Evolutionary conservation across 2,888 invertebrate genomes (phyloP), one percentile per base, ranked within the genome.

Genomic region (Eilema griseolum): DNA sequence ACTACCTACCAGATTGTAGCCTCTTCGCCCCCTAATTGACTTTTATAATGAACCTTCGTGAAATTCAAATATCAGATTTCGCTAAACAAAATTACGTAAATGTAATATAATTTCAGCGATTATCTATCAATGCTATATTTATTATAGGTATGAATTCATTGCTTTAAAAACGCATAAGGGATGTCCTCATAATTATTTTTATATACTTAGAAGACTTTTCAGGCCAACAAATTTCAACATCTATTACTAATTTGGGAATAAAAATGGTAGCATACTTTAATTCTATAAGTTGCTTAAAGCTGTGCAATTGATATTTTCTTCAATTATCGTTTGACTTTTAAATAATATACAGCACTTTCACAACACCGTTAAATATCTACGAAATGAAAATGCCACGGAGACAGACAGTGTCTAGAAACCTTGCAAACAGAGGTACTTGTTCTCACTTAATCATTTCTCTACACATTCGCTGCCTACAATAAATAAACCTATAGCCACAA

Each of bases 11-110:
- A 93, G 94, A 94, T 94, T 93, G 92, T 90, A 90, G 86, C 89
- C 87, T 89, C 92, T 92, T 90, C 85, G 83, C 80, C 86, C 87
- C 86, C 91, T 94, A 94, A 94, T 94, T 94, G 93, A 88, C 89
- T 86, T 85, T 84, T 79, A 86, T 83, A 86, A 86, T 83, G 80
- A 83, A 83, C 75, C 74, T 57, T 37, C 59, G 23, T n/a, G 46
- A 41, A 41, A 65, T 68, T 65, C n/a, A 66, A 61, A 66, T 70
- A 70, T 61, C 70, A 65, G 26, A 60, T 60, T 65, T 59, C 65
- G 24, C 52, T 16, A 31, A 28, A 61, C 52, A 70, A 23, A 61
- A 46, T 67, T 33, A 61, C 33, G 59, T 59, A 20, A 3, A 59
- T 16, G 16, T 14, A 28, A 59, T 8, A 16, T 20, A 24, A 59